These are phyloP conservation scores for Pseudopleuronectes americanus DNA, from an alignment of 2,797 vertebrate genomes.

Conservation along the genomic window DNA sequence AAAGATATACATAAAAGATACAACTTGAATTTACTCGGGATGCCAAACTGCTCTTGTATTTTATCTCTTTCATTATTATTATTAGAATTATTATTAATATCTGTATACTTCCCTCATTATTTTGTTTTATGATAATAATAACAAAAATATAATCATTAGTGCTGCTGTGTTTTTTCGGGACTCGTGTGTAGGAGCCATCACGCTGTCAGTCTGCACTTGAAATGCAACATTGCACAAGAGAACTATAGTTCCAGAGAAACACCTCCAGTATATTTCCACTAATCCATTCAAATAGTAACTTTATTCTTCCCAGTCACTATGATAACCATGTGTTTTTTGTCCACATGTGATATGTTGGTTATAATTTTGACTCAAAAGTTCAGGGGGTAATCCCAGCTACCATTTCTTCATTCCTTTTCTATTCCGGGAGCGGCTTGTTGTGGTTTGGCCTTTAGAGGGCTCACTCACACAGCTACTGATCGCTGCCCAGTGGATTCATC, in stretches of 20 bases:
- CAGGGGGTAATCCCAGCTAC: constrained; percentile 17
- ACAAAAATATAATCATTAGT: neutral
- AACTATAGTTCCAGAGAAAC: neutral
- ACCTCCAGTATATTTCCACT: neutral
- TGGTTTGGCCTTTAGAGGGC: constrained; percentile 61
- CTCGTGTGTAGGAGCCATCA: neutral
- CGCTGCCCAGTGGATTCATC: constrained; percentile 22
- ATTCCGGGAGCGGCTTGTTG: constrained; percentile 35
- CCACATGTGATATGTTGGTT: neutral
- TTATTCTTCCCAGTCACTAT: neutral
- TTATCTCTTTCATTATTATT: no score
- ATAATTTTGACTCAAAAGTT: neutral
- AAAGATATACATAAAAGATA: no score
- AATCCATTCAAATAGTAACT: neutral
- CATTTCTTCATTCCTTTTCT: constrained; percentile 31
- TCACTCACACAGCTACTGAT: constrained; percentile 53
- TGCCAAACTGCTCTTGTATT: no score
- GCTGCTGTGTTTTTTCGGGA: neutral
- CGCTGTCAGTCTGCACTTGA: constrained; percentile 11
- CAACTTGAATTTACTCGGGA: no score
- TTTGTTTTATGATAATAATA: neutral
- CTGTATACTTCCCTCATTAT: no score
- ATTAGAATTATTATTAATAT: no score
- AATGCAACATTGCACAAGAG: neutral
- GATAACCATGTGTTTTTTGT: neutral